phyloP scores from a whole-genome alignment of 2,888 invertebrate genomes.

The Eupithecia vulgata region DNA sequence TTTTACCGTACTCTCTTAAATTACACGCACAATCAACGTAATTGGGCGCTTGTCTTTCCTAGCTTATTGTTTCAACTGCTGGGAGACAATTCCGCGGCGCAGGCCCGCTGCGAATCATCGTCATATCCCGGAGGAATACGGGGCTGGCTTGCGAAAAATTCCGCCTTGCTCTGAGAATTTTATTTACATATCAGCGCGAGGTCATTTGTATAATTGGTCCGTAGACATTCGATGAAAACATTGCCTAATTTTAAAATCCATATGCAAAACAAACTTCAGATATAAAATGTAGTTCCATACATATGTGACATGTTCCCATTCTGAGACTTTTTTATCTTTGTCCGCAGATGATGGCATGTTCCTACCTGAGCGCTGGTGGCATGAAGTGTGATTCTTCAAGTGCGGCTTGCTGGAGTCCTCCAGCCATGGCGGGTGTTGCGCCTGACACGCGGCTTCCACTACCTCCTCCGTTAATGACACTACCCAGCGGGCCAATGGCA shows the following conservation, averaged over 20 bases:
- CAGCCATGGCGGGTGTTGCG: conserved; percentile 48
- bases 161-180: background rate
- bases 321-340: conserved; percentile 40
- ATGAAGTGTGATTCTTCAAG: conserved; percentile 62
- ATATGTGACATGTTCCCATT: background rate
- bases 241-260: background rate
- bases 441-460: conserved; percentile 19
- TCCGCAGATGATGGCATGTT: conserved; percentile 83
- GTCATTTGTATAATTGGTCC: background rate
- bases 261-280: background rate
- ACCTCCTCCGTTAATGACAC: background rate
- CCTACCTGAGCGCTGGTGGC: conserved; percentile 73
- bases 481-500: conserved; percentile 32
- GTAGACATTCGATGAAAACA: background rate
- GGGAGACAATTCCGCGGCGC: conserved; percentile 8
- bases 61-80: conserved; percentile 23
- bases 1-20: conserved; percentile 71
- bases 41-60: conserved; percentile 48
- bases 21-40: conserved; percentile 70
- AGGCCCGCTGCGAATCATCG: conserved; percentile 8
- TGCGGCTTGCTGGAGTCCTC: conserved; percentile 75
- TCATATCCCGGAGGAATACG: conserved; percentile 8
- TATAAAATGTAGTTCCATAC: background rate
- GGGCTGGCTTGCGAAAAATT: background rate
- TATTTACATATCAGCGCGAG: conserved; percentile 8